A percentile compares a stretch with the other conserved stretches of the same genome.
Conservation (phyloP, 2,797 vertebrate species). For the Acomys russatus region DNA sequence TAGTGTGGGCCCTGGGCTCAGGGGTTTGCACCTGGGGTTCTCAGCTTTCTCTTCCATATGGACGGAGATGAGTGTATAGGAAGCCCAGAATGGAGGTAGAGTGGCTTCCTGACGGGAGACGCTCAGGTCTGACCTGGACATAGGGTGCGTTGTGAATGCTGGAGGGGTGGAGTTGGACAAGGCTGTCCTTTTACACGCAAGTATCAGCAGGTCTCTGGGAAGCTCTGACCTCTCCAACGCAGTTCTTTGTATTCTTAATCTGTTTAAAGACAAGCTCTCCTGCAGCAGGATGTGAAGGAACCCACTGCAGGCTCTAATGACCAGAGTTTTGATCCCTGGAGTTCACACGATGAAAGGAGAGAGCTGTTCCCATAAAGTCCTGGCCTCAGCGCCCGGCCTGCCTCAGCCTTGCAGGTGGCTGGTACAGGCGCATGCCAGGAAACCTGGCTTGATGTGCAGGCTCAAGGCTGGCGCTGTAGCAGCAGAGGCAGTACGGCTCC, state of each 20-base stretch:
- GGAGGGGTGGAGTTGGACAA: accelerated
- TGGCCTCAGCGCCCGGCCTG: background rate
- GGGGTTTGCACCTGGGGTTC: background rate
- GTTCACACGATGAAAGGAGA: background rate
- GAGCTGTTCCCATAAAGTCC: background rate
- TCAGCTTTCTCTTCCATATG: background rate
- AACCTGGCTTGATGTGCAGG: background rate
- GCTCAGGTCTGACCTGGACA: background rate
- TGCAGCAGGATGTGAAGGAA: background rate
- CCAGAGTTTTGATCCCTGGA: background rate
- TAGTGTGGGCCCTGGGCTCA: background rate
- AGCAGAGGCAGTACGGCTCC: background rate
- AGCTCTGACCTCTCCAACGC: background rate
- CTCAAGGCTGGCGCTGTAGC: background rate
- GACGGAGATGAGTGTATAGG: background rate
- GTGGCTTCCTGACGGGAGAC: background rate
- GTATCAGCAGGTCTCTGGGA: background rate
- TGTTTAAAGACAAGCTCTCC: background rate
- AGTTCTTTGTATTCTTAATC: background rate
- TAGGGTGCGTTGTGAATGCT: too few species aligned
- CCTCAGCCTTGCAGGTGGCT: background rate
- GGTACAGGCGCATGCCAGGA: background rate
- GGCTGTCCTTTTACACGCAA: background rate
- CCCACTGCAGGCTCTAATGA: background rate
- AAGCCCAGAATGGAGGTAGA: background rate